A percentile compares a stretch with the other conserved stretches of the same genome.
Conservation (phyloP, 2,888 invertebrate species). For the Euzophera pinguis region DNA sequence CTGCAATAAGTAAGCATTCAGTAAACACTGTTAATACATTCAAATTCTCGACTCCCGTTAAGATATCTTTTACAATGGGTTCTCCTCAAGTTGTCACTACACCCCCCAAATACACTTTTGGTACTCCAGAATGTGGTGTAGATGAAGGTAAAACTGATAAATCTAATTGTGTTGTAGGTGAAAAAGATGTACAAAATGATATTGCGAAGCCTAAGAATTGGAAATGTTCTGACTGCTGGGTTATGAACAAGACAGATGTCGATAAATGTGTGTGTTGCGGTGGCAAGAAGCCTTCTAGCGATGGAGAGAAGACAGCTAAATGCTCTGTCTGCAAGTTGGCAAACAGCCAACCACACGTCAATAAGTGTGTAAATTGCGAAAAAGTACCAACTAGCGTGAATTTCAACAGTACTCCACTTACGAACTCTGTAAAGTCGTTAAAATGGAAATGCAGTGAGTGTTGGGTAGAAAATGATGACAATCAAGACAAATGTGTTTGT, state of each 20-base stretch:
- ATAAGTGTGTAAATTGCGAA: constrained; percentile 42
- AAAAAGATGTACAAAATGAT: constrained; percentile 20
- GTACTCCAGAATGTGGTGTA: constrained; percentile 41
- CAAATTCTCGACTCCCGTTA: constrained; percentile 51
- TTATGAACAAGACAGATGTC: constrained; percentile 37
- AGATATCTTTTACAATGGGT: constrained; percentile 31
- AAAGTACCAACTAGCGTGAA: constrained; percentile 25
- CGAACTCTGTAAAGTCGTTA: constrained; percentile 21
- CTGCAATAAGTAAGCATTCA: constrained; percentile 27
- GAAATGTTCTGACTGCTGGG: constrained; percentile 48
- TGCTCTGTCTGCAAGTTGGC: constrained; percentile 41
- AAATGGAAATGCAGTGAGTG: constrained; percentile 53
- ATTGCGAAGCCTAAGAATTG: constrained; percentile 31
- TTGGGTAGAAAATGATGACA: constrained; percentile 42
- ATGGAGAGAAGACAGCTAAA: constrained; percentile 20
- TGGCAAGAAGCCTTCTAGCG: constrained; percentile 26
- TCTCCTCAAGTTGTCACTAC: constrained; percentile 20
- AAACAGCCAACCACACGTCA: constrained; percentile 27
- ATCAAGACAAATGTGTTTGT: constrained; percentile 39
- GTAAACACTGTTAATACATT: constrained; percentile 30
- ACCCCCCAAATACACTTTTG: constrained; percentile 42
- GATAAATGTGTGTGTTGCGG: constrained; percentile 52
- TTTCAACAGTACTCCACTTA: constrained; percentile 10
- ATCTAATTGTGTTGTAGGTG: constrained; percentile 30
- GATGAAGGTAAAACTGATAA: constrained; percentile 27